Evolutionary conservation across 1,140 invertebrate genomes (phyloP).

Genomic region (Rhizoglyphus robini): DNA sequence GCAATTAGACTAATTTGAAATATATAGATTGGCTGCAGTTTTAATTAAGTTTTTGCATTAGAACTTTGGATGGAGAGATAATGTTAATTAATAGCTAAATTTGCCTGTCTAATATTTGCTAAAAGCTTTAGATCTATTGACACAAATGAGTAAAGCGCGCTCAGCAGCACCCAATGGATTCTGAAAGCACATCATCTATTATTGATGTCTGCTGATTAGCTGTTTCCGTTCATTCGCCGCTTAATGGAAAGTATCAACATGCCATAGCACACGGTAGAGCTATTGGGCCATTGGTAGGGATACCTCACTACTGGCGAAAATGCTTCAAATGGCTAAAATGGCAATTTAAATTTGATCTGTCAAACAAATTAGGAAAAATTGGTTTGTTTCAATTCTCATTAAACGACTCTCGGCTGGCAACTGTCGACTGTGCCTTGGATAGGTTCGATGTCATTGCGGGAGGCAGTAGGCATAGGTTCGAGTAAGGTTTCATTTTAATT

Average conservation of each 20-base stretch:
- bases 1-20: neutral
- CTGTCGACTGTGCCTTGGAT: too few species aligned
- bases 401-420: too few species aligned
- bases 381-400: neutral
- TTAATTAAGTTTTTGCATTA: constrained; percentile 12
- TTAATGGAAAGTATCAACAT: neutral
- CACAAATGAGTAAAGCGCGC: neutral
- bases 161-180: neutral
- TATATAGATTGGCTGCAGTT: neutral
- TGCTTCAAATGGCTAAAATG: too few species aligned
- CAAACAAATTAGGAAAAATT: constrained; percentile 12
- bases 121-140: neutral
- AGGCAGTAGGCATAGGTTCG: too few species aligned
- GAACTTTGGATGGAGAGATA: neutral
- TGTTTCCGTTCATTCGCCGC: neutral
- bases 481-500: too few species aligned
- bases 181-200: neutral
- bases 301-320: too few species aligned
- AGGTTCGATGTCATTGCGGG: too few species aligned
- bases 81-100: constrained; percentile 14
- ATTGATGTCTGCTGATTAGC: constrained; percentile 11
- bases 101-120: constrained; percentile 12
- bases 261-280: neutral
- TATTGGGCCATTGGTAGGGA: too few species aligned
- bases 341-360: constrained; percentile 7